phyloP scores from a whole-genome alignment of 2,797 vertebrate genomes.

The Aerospiza tachiro region DNA sequence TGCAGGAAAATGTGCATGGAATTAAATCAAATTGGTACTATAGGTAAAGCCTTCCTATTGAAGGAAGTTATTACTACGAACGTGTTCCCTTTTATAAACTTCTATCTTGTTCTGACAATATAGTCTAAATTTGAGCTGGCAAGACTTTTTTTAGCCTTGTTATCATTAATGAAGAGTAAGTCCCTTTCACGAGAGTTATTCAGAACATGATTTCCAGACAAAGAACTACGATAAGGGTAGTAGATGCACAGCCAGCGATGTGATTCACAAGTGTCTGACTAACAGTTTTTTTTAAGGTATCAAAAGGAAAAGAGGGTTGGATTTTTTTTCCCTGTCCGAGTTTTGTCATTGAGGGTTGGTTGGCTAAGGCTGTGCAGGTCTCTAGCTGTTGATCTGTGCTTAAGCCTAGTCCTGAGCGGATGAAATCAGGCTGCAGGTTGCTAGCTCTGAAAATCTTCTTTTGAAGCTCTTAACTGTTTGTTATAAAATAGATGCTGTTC shows the following conservation, averaged over 20 bases:
- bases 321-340: neutral
- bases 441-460: neutral
- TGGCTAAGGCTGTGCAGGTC: neutral
- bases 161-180: neutral
- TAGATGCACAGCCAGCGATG: neutral
- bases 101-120: neutral
- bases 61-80: neutral
- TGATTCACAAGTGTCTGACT: neutral
- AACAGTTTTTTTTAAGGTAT: neutral
- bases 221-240: neutral
- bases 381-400: neutral
- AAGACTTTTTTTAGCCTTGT: neutral
- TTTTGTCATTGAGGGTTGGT: neutral
- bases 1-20: neutral
- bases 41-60: neutral
- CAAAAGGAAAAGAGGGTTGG: neutral
- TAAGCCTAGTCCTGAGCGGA: neutral
- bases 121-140: neutral
- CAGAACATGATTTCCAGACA: neutral
- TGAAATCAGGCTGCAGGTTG: neutral
- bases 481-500: neutral
- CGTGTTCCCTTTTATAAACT: neutral
- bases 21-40: neutral
- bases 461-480: neutral
- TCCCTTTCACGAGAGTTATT: neutral